Base-by-base conservation (phyloP, 2,888 invertebrate species). In the Bellardia bayeri region DNA sequence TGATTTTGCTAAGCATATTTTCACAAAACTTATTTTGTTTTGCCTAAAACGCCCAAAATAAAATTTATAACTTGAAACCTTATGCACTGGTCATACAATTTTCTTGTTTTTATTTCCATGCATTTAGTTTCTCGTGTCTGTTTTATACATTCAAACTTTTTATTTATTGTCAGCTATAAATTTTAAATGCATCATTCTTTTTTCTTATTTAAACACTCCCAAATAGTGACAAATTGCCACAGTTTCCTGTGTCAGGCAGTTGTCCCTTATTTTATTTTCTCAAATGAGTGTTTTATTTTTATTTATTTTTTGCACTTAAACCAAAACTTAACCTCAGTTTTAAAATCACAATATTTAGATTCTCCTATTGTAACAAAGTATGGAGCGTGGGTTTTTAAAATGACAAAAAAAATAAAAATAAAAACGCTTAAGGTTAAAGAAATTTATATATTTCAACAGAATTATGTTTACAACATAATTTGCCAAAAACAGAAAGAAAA, bases 161-260 rank as follows among this genome's bases (percentile, higher is more conserved):
- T 45, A 81, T 72, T 81, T 81, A 56, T 72, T 64, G 64, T 14
- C 42, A 42, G 72, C 64, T 37, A 81, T 75, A 75, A 66, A 82
- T 75, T 61, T 68, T 58, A 58, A 49, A 30, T 68, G 68, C 14
- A 23, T 8, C 9, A n/a, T 63, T 16, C 16, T 37, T 45, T 23
- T 78, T 7, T 56, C 5, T 51, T 66, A 40, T 30, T 58, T 40
- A 79, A 72, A 85, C 87, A 83, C 83, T 83, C 87, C 83, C 83
- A 86, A 79, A 81, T 68, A 71, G 66, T 80, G 83, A 88, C 83
- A 87, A 87, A 85, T 85, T 85, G 75, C 78, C 79, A 69, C 72
- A 83, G 82, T 87, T 88, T 88, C 88, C 87, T 88, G 87, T 42
- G 58, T n/a, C 80, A 63, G 40, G 30, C 45, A 54, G 45, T 69